Conservation (phyloP, 2,888 invertebrate genomes). For the Leptarthrus brevirostris region DNA sequence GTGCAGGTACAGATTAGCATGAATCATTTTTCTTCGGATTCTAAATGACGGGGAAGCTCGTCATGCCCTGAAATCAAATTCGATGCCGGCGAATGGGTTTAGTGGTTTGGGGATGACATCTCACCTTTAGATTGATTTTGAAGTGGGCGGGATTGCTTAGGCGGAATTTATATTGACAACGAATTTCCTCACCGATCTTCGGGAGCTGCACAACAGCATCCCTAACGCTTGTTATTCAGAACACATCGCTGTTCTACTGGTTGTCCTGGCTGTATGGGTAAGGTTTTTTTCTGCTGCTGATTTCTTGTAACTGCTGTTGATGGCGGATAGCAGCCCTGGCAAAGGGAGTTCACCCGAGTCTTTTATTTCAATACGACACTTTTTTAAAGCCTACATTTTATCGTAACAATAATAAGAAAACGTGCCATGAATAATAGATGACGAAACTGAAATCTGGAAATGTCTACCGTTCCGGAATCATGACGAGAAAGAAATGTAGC, state of each 20-base stretch:
- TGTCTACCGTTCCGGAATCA: constrained; percentile 51
- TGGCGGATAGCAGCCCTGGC: constrained; percentile 5
- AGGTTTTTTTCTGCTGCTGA: constrained; percentile 32
- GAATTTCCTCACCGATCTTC: constrained; percentile 14
- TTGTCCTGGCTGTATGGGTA: constrained; percentile 5
- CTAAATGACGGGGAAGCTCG: constrained; percentile 26
- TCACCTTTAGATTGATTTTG: constrained; percentile 48
- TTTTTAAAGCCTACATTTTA: constrained; percentile 54
- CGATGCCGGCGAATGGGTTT: background rate
- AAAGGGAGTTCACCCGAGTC: constrained; percentile 32
- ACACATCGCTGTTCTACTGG: constrained; percentile 21
- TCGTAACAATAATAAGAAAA: constrained; percentile 55
- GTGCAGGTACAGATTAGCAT: constrained; percentile 34
- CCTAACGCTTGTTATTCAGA: constrained; percentile 37
- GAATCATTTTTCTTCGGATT: constrained; percentile 46
- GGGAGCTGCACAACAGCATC: constrained; percentile 5
- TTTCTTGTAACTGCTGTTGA: constrained; percentile 46
- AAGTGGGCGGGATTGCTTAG: constrained; percentile 36
- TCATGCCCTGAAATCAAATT: constrained; percentile 42
- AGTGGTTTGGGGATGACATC: background rate
- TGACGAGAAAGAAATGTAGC: constrained; percentile 53
- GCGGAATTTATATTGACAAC: constrained; percentile 47
- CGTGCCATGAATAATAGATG: constrained; percentile 53
- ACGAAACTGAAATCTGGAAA: constrained; percentile 50
- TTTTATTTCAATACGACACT: constrained; percentile 55